Conservation (phyloP, 2,113 vertebrate genomes). For the Crotophaga sulcirostris region DNA sequence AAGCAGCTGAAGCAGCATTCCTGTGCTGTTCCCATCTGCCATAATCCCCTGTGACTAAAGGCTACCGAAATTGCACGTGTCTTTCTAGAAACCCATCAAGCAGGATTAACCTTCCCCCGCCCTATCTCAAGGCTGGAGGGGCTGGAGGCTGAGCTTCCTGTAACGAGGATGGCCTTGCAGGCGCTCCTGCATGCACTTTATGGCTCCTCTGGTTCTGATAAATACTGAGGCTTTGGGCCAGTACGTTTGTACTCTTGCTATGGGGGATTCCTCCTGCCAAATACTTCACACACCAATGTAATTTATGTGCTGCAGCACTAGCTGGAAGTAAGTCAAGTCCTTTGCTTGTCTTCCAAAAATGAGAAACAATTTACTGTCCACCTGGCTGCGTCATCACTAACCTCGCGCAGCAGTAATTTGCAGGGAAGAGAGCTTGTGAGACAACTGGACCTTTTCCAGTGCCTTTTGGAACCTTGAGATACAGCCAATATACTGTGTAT, state of each 20-base stretch:
- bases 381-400: neutral
- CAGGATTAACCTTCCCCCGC: neutral
- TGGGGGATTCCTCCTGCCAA: neutral
- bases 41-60: neutral
- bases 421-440: neutral
- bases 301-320: neutral
- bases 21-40: neutral
- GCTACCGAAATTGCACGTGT: neutral
- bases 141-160: neutral
- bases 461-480: neutral
- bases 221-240: neutral
- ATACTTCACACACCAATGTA: neutral
- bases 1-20: neutral
- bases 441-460: neutral
- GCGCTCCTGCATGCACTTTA: neutral
- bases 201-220: neutral
- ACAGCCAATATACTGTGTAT: accelerated
- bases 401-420: neutral
- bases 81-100: neutral
- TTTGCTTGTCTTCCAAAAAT: neutral
- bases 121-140: neutral
- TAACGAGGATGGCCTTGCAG: neutral
- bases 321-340: neutral
- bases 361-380: neutral
- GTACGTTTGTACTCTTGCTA: neutral